Evolutionary conservation across 2,888 invertebrate species (phyloP), one percentile per base, ranked within the genome.

Genomic region (Drosophila demipolita): DNA sequence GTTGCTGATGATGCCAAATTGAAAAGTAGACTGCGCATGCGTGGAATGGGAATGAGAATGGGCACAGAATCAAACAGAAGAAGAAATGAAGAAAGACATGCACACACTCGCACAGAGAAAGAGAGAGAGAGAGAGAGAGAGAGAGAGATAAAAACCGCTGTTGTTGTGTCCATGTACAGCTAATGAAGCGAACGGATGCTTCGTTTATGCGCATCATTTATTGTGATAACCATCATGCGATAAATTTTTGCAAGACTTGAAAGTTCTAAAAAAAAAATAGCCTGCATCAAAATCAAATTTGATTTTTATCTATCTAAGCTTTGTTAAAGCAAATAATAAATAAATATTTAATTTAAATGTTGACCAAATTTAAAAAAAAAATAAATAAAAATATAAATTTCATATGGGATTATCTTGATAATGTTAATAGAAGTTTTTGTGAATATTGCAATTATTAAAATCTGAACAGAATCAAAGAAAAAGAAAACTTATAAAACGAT

Each of bases 11-110:
- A 87, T 83, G 88, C 86, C 90, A 90, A 90, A 90, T 90, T 83
- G 76, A 88, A 83, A 85, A 87, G 85, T 80, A 80, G 89, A 84
- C 77, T 85, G 85, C 73, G 77, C 89, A 85, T 87, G 85, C 88
- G 85, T 87, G 73, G 90, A 85, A 89, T 82, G 70, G 70, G 70
- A 82, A 82, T 84, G 73, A 78, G 82, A 84, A 85, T 82, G 82
- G 66, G 85, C 65, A 77, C 66, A 75, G 66, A 75, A 71, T 73
- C 70, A 73, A 75, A 74, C 49, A 61, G 57, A 68, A 67, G 63
- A 61, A 60, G 49, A 33, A 60, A 20, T 49, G 20, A n/a, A 50
- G 3, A 38, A 17, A 33, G 17, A 49, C 35, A 26, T 12, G 53
- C 32, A 62, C 33, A 58, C 36, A 36, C 40, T 11, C 7, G 23